These are phyloP conservation scores for Drosophila saltans DNA, from an alignment of 1,140 invertebrate genomes.

Conservation along the genomic window DNA sequence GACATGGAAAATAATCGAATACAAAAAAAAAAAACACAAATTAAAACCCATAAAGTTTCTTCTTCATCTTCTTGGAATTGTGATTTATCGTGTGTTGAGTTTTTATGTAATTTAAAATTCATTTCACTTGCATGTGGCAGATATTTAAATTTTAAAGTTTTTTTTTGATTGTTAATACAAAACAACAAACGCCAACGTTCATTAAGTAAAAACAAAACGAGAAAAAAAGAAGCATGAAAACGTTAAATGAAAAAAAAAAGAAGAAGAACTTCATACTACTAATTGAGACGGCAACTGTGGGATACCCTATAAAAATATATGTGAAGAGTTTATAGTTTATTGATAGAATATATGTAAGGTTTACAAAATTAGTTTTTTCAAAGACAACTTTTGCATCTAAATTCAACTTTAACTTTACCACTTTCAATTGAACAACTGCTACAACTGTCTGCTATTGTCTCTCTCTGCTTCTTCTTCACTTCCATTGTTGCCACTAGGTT, in stretches of 20 bases:
- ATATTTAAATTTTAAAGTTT: slow-evolving; percentile 13
- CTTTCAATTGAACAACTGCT: no score
- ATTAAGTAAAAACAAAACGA: slow-evolving; percentile 1
- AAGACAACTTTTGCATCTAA: no score
- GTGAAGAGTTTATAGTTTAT: no score
- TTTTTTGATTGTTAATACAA: neutral
- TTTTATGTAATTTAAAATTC: slow-evolving; percentile 30
- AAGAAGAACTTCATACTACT: neutral
- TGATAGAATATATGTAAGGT: no score
- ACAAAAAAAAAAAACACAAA: neutral
- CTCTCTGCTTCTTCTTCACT: no score
- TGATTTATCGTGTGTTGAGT: slow-evolving; percentile 11
- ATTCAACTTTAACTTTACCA: no score
- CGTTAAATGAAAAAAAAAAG: neutral
- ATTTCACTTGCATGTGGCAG: slow-evolving; percentile 27
- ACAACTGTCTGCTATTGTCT: no score
- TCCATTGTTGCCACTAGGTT: no score
- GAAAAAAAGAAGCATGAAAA: slow-evolving; percentile 2
- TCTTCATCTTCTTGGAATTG: neutral
- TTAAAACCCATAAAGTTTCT: neutral
- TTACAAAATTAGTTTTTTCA: no score
- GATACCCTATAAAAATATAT: slow-evolving; percentile 12
- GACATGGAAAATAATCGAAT: slow-evolving; percentile 20
- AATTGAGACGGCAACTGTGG: neutral
- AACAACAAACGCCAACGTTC: neutral